phyloP scores from a whole-genome alignment of 2,113 vertebrate species.

The Chaenocephalus aceratus region DNA sequence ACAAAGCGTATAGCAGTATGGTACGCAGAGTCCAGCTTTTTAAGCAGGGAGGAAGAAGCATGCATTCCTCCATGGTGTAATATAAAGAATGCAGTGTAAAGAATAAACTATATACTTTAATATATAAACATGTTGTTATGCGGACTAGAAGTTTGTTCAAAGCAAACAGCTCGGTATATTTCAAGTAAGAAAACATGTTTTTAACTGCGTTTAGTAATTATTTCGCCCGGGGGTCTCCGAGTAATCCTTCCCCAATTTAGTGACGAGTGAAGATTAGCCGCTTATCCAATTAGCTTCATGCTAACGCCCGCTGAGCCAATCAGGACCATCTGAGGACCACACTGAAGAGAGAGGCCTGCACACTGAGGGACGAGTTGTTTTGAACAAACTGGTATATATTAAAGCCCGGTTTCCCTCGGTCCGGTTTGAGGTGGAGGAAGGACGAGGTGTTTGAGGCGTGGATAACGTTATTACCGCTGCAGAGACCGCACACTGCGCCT shows the following conservation, averaged over 20 bases:
- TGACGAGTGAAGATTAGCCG: conserved; percentile 44
- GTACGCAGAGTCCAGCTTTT: too few relatives aligned
- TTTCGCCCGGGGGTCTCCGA: not conserved
- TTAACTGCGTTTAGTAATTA: not conserved
- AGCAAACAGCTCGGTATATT: conserved; percentile 6
- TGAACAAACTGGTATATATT: conserved; percentile 26
- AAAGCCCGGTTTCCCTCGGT: conserved; percentile 6
- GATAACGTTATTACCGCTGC: conserved; percentile 29
- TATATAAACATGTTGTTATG: too few relatives aligned
- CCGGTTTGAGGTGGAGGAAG: conserved; percentile 25
- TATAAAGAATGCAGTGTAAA: too few relatives aligned
- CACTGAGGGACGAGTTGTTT: not conserved
- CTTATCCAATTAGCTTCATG: conserved; percentile 69
- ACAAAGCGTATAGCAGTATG: too few relatives aligned
- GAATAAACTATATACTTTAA: too few relatives aligned
- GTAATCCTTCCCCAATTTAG: conserved; percentile 18
- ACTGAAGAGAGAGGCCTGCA: conserved; percentile 19
- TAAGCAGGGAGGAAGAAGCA: too few relatives aligned
- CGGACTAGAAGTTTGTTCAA: not conserved
- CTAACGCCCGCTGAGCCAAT: conserved; percentile 53
- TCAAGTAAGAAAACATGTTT: not conserved
- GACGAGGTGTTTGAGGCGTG: conserved; percentile 58
- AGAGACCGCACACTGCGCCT: conserved; percentile 60
- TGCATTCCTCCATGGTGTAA: too few relatives aligned
- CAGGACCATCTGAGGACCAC: conserved; percentile 52